Evolutionary conservation across 2,888 invertebrate species (phyloP).

Genomic region (Ceratothoa steindachneri): DNA sequence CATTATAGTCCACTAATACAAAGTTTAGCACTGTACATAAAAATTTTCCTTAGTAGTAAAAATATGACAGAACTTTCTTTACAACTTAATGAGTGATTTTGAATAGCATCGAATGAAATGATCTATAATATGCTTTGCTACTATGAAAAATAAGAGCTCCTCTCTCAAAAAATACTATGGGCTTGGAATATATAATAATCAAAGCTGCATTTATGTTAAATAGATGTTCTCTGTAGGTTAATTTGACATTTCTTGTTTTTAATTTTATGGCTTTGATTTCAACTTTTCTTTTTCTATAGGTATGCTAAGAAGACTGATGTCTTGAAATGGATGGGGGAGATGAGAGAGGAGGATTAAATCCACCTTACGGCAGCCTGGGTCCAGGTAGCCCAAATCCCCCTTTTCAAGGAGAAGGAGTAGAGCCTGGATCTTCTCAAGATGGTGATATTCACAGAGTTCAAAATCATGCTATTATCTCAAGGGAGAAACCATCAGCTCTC

Average conservation of each 20-base stretch:
- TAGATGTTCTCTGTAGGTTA: too few species aligned
- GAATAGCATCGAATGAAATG: too few species aligned
- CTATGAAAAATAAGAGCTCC: too few species aligned
- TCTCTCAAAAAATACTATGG: too few species aligned
- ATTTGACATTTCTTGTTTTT: too few species aligned
- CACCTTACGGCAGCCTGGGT: not conserved
- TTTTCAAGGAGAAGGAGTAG: not conserved
- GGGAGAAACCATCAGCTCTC: not conserved
- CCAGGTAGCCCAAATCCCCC: not conserved
- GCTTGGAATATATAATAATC: too few species aligned
- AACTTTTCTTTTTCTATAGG: not conserved
- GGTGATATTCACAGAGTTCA: not conserved
- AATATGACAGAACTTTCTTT: too few species aligned
- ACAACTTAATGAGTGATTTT: too few species aligned
- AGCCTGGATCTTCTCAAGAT: not conserved
- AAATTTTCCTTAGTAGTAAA: not conserved
- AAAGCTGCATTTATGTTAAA: too few species aligned
- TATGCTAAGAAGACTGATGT: not conserved
- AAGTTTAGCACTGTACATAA: not conserved
- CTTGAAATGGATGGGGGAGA: constrained; percentile 3
- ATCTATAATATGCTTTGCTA: too few species aligned
- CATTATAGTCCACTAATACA: too few species aligned
- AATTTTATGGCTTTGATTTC: too few species aligned
- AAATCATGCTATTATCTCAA: constrained; percentile 3
- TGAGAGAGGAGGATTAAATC: not conserved